phyloP scores from a whole-genome alignment of 2,113 vertebrate species.

The Rattus norvegicus region DNA sequence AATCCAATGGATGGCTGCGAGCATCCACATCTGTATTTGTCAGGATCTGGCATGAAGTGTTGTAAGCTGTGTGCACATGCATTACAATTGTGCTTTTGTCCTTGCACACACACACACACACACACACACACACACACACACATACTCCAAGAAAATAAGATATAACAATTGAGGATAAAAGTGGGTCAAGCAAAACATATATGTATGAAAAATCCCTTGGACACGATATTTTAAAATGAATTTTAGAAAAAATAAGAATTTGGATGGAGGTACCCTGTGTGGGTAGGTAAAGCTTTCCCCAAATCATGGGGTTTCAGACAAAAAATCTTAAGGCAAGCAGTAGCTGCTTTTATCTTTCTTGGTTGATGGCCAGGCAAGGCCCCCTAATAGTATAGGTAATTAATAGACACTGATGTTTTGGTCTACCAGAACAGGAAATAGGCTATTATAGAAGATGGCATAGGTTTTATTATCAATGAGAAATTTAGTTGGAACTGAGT shows the following conservation, averaged over 20 bases:
- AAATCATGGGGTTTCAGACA: neutral
- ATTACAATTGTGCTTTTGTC: neutral
- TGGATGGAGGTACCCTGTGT: too few species aligned
- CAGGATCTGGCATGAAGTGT: too few species aligned
- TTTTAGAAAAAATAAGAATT: neutral
- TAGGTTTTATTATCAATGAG: neutral
- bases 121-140: neutral
- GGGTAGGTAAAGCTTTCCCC: neutral
- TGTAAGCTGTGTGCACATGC: too few species aligned
- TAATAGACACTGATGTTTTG: too few species aligned
- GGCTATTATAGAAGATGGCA: neutral
- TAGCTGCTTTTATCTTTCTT: neutral
- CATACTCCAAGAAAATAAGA: neutral
- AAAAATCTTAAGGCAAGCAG: too few species aligned
- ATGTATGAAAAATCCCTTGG: neutral
- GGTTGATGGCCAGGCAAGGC: neutral
- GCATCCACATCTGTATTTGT: too few species aligned
- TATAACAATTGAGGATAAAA: too few species aligned
- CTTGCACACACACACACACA: neutral
- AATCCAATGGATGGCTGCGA: too few species aligned
- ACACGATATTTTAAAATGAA: neutral
- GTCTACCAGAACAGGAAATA: neutral
- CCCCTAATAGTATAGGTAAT: neutral
- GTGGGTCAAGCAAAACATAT: too few species aligned
- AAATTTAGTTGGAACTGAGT: neutral